Conservation (phyloP, 92 coral and sea anemone species). For the Siderastrea radians region DNA sequence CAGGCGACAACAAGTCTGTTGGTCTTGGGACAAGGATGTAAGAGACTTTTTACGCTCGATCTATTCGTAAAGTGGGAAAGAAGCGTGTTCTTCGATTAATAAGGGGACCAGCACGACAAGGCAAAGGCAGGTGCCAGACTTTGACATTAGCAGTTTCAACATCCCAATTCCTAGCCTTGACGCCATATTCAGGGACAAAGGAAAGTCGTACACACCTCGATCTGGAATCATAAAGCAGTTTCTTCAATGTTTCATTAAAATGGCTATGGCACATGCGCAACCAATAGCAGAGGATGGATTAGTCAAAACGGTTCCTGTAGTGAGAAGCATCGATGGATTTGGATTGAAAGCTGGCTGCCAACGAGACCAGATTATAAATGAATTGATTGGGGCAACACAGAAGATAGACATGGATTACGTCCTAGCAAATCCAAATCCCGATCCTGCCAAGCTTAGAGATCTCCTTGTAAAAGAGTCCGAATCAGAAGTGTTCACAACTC, state of each 20-base stretch:
- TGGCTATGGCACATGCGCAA: conserved; percentile 44
- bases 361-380: conserved; percentile 56
- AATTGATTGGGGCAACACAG: conserved; percentile 44
- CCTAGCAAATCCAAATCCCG: conserved; percentile 48
- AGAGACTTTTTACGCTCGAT: conserved; percentile 35
- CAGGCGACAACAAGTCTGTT: conserved; percentile 27
- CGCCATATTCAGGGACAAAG: conserved; percentile 42
- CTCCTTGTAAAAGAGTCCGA: conserved; percentile 55
- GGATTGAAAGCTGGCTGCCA: conserved; percentile 56
- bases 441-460: conserved; percentile 56
- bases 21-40: conserved; percentile 44
- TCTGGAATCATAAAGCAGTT: conserved; percentile 40
- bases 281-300: conserved; percentile 22
- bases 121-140: conserved; percentile 40
- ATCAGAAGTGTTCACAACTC: conserved; percentile 34
- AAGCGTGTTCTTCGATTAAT: conserved; percentile 45
- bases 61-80: conserved; percentile 42
- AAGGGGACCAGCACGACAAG: conserved; percentile 33
- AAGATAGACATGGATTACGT: conserved; percentile 47
- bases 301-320: conserved; percentile 31
- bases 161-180: conserved; percentile 45
- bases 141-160: conserved; percentile 28
- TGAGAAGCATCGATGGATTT: conserved; percentile 50
- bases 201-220: conserved; percentile 47
- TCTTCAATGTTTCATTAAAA: conserved; percentile 37